Conservation (phyloP, 2,888 invertebrate genomes). For the Noctua pronuba region DNA sequence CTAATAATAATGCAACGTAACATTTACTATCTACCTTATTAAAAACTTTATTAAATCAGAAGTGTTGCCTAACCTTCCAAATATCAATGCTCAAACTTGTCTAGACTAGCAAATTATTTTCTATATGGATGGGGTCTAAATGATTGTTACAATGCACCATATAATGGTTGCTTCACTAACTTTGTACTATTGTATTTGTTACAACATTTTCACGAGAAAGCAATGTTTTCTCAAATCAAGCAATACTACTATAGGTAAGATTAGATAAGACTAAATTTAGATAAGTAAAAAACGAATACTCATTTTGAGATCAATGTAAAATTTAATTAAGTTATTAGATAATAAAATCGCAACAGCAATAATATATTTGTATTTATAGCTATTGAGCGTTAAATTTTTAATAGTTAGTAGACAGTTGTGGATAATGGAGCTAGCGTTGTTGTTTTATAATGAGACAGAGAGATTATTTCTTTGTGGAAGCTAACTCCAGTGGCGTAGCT, state of each 20-base stretch:
- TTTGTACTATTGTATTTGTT: slow-evolving; percentile 81
- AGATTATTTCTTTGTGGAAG: slow-evolving; percentile 82
- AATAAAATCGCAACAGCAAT: slow-evolving; percentile 89
- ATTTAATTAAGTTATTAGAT: slow-evolving; percentile 76
- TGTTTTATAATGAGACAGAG: slow-evolving; percentile 85
- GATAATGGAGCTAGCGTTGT: slow-evolving; percentile 87
- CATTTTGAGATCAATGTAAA: slow-evolving; percentile 88
- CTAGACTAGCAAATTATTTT: slow-evolving; percentile 66
- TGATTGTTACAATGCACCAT: slow-evolving; percentile 83
- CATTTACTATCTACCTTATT: slow-evolving; percentile 1
- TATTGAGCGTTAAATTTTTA: slow-evolving; percentile 90
- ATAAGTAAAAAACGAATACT: slow-evolving; percentile 87
- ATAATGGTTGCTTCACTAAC: slow-evolving; percentile 84
- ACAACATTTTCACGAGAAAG: slow-evolving; percentile 84
- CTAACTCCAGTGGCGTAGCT: no score
- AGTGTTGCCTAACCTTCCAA: slow-evolving; percentile 61
- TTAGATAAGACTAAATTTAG: slow-evolving; percentile 84
- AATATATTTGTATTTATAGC: slow-evolving; percentile 90
- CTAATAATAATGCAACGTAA: background rate
- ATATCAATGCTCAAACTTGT: slow-evolving; percentile 65
- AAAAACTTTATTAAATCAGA: slow-evolving; percentile 45
- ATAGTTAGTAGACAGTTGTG: slow-evolving; percentile 88
- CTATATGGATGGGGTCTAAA: slow-evolving; percentile 70
- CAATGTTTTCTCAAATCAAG: slow-evolving; percentile 88
- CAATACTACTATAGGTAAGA: slow-evolving; percentile 88